phyloP scores from a whole-genome alignment of 1,140 invertebrate genomes.

The Vanessa tameamea region DNA sequence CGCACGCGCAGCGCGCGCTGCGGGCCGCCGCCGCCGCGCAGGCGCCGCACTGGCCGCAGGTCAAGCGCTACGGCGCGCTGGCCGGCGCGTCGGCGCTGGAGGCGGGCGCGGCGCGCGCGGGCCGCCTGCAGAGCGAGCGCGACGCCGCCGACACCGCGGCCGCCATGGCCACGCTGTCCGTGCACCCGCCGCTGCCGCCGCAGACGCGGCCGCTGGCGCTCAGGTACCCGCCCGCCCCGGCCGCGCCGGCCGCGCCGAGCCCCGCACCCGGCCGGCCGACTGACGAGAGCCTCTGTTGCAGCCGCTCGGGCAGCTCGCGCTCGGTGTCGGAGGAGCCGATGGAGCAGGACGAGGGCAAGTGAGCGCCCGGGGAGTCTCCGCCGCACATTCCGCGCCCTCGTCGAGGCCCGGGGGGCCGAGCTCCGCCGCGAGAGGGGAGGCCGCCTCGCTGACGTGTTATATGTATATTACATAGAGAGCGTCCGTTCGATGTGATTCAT shows the following conservation, averaged over 20 bases:
- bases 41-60: constrained; percentile 60
- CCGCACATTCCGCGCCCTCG: constrained; percentile 33
- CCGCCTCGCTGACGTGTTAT: background rate
- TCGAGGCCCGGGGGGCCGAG: constrained; percentile 16
- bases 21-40: constrained; percentile 94
- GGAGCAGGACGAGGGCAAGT: constrained; percentile 88
- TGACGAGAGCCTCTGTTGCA: constrained; percentile 14
- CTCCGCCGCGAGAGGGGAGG: background rate
- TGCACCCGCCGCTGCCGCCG: constrained; percentile 80
- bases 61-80: constrained; percentile 54
- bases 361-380: constrained; percentile 46
- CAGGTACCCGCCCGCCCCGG: constrained; percentile 12
- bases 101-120: constrained; percentile 85
- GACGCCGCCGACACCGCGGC: constrained; percentile 96
- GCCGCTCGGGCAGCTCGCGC: constrained; percentile 84
- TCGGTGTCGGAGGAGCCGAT: constrained; percentile 90
- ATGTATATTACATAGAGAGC: constrained; percentile 36
- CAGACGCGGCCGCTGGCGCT: constrained; percentile 29
- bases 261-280: background rate
- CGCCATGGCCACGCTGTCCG: constrained; percentile 95
- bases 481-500: too few relatives aligned
- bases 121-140: constrained; percentile 89
- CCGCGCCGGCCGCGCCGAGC: constrained; percentile 13
- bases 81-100: constrained; percentile 72
- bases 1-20: constrained; percentile 92